phyloP scores from a whole-genome alignment of 2,113 vertebrate genomes.

The Malurus elegans region DNA sequence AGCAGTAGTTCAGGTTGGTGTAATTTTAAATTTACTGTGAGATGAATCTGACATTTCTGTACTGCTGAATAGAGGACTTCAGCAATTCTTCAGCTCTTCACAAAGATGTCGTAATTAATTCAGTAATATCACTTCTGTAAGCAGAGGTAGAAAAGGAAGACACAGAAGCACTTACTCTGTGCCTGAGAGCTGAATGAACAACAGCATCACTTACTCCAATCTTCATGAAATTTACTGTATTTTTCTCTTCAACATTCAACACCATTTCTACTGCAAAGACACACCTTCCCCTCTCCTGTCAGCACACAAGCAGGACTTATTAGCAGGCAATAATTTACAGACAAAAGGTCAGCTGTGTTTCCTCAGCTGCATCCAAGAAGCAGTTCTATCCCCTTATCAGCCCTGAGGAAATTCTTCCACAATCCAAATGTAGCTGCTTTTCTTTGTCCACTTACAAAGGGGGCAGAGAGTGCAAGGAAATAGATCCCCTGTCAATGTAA shows the following conservation, averaged over 20 bases:
- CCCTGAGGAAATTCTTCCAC: neutral
- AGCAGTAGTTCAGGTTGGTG: conserved; percentile 27
- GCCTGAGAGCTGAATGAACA: conserved; percentile 15
- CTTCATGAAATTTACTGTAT: neutral
- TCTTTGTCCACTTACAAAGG: neutral
- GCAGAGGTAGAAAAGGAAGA: conserved; percentile 31
- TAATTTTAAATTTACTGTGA: conserved; percentile 48
- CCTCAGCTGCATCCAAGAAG: neutral
- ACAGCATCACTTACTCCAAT: neutral
- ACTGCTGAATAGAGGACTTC: conserved; percentile 12
- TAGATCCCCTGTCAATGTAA: neutral
- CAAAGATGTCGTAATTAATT: conserved; percentile 56
- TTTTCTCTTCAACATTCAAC: neutral
- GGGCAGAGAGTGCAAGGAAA: neutral
- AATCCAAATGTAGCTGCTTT: neutral
- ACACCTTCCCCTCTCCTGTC: neutral
- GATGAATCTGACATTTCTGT: conserved; percentile 42
- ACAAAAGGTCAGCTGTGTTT: neutral
- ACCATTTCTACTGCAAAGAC: conserved; percentile 2
- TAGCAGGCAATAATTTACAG: neutral
- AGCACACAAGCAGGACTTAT: neutral
- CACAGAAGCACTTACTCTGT: conserved; percentile 24
- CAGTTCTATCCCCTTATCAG: neutral
- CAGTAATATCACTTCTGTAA: conserved; percentile 32
- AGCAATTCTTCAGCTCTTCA: conserved; percentile 11